These are phyloP conservation scores for Nasonia vitripennis DNA, from an alignment of 1,140 invertebrate species.

Conservation along the genomic window DNA sequence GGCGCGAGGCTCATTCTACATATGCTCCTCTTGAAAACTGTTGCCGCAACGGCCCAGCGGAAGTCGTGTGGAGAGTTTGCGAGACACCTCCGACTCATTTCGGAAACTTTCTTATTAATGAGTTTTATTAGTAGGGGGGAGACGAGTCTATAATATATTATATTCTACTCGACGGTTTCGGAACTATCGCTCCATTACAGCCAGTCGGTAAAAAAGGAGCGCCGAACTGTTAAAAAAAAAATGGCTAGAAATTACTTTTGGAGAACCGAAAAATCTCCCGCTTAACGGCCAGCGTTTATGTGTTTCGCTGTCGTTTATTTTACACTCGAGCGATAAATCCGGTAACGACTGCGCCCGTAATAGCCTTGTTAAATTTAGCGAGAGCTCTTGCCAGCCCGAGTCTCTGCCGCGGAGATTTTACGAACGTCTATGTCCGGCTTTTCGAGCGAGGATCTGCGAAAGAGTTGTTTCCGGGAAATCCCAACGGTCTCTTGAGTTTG, in stretches of 20 bases:
- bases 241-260: not conserved
- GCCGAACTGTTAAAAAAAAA: too few relatives aligned
- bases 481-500: not conserved
- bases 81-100: not conserved
- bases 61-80: not conserved
- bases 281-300: slow-evolving; percentile 1
- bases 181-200: too few relatives aligned
- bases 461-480: slow-evolving; percentile 13
- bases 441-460: not conserved
- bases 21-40: slow-evolving; percentile 29
- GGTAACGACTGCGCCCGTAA: not conserved
- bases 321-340: slow-evolving; percentile 22
- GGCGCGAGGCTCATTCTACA: slow-evolving; percentile 9
- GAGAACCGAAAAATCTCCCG: slow-evolving; percentile 1
- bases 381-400: not conserved
- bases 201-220: too few relatives aligned
- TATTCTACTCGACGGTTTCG: too few relatives aligned
- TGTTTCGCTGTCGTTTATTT: not conserved
- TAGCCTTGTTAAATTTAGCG: slow-evolving; percentile 13
- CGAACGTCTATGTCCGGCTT: slow-evolving; percentile 11
- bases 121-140: not conserved
- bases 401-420: not conserved
- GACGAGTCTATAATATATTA: too few relatives aligned
- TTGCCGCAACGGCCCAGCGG: not conserved
- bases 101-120: not conserved